Percentiles rank a stretch among this genome's conserved stretches.
Conservation (phyloP, 2,113 vertebrate genomes). For the Azemiops feae region DNA sequence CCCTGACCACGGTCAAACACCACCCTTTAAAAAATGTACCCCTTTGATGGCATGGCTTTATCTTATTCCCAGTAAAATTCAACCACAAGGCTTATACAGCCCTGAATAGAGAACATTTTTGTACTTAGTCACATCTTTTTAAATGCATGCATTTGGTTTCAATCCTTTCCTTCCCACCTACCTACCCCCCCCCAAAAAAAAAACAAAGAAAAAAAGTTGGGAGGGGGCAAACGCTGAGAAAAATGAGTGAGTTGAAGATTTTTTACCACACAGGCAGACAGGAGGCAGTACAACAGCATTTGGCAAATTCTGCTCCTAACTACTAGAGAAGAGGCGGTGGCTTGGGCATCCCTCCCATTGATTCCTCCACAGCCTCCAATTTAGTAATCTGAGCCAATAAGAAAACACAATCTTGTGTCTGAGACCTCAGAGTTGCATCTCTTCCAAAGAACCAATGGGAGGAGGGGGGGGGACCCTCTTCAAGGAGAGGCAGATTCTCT, state of each 20-base stretch:
- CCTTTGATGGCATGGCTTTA: slow-evolving; percentile 68
- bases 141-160: slow-evolving; percentile 27
- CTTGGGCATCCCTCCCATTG: not conserved
- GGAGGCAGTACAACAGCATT: slow-evolving; percentile 73
- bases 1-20: slow-evolving; percentile 62
- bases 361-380: not conserved
- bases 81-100: slow-evolving; percentile 42
- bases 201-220: not conserved
- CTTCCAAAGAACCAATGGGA: not conserved
- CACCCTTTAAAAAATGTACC: slow-evolving; percentile 60
- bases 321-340: not conserved
- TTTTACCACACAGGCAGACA: slow-evolving; percentile 50
- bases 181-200: not conserved
- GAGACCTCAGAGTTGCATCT: slow-evolving; percentile 2
- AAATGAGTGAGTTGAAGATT: not conserved
- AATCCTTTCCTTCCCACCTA: slow-evolving; percentile 1
- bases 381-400: slow-evolving; percentile 4
- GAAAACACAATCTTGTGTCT: slow-evolving; percentile 1
- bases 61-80: slow-evolving; percentile 51
- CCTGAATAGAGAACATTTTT: slow-evolving; percentile 62
- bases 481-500: not conserved
- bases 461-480: not conserved
- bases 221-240: not conserved
- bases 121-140: slow-evolving; percentile 54
- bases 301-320: slow-evolving; percentile 25